Conservation (phyloP, 2,113 vertebrate genomes). For the Morphnarchus princeps region DNA sequence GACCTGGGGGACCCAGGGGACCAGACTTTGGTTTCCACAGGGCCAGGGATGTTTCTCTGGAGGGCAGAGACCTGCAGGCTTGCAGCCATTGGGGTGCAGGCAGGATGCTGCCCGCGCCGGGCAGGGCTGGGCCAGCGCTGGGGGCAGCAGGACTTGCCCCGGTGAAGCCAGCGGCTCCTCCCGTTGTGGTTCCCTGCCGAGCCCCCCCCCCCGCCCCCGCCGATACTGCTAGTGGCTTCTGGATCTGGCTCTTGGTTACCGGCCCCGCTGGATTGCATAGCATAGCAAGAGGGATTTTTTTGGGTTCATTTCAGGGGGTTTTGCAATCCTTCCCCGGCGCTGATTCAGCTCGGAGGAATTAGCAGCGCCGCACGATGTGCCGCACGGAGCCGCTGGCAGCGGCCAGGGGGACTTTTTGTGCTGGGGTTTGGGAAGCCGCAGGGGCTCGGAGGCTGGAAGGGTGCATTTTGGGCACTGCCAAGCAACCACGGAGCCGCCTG, state of each 20-base stretch:
- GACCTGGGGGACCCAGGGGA: background rate
- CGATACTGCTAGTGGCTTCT: background rate
- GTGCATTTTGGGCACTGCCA: background rate
- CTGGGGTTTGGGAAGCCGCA: background rate
- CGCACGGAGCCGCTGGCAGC: background rate
- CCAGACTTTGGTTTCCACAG: background rate
- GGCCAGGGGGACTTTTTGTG: background rate
- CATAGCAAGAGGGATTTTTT: background rate
- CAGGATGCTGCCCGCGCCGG: background rate
- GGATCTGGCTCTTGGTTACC: background rate
- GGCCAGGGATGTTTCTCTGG: background rate
- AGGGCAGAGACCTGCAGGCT: background rate
- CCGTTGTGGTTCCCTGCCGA: rapidly evolving
- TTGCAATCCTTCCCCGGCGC: constrained; percentile 18
- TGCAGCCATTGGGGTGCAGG: background rate
- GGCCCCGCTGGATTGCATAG: background rate
- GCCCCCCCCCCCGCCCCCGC: too few species aligned
- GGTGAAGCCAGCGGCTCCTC: rapidly evolving
- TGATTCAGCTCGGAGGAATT: constrained; percentile 35
- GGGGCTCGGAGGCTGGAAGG: background rate
- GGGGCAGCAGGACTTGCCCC: background rate
- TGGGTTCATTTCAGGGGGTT: constrained; percentile 27
- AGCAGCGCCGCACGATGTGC: background rate
- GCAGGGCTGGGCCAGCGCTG: background rate
- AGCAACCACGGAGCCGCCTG: rapidly evolving